These are phyloP conservation scores for Scopus umbretta DNA, from an alignment of 2,113 vertebrate species.

Conservation along the genomic window DNA sequence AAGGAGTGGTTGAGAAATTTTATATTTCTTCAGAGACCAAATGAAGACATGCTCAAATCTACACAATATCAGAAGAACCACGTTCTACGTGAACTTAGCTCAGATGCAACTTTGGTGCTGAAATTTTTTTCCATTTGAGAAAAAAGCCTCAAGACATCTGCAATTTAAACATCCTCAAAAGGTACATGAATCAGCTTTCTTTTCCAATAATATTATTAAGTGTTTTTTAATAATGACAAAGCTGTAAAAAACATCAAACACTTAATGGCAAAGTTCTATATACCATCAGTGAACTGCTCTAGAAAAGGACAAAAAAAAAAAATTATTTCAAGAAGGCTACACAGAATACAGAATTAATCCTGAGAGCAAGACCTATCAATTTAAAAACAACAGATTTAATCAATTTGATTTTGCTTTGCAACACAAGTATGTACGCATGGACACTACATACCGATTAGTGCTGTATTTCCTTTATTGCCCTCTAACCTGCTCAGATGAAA, in stretches of 20 bases:
- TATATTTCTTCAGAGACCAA: background rate
- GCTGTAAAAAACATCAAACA: background rate
- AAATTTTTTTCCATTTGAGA: background rate
- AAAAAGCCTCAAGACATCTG: background rate
- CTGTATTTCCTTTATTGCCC: background rate
- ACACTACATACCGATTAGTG: background rate
- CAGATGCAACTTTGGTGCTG: background rate
- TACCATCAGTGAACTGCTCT: background rate
- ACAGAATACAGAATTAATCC: background rate
- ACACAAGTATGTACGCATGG: accelerated
- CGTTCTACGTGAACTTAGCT: background rate
- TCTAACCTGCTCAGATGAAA: background rate
- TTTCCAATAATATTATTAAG: background rate
- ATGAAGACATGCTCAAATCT: background rate
- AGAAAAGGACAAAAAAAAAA: background rate
- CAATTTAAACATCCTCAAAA: background rate
- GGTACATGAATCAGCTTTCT: background rate
- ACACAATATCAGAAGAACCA: background rate
- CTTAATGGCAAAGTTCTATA: background rate
- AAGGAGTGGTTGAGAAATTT: background rate
- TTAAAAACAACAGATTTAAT: background rate
- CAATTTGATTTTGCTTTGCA: background rate
- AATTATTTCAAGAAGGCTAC: background rate
- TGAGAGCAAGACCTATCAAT: background rate
- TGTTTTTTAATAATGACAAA: background rate